Evolutionary conservation across 2,888 invertebrate species (phyloP), one percentile per base, ranked within the genome.

Genomic region (Nephrotoma appendiculata): DNA sequence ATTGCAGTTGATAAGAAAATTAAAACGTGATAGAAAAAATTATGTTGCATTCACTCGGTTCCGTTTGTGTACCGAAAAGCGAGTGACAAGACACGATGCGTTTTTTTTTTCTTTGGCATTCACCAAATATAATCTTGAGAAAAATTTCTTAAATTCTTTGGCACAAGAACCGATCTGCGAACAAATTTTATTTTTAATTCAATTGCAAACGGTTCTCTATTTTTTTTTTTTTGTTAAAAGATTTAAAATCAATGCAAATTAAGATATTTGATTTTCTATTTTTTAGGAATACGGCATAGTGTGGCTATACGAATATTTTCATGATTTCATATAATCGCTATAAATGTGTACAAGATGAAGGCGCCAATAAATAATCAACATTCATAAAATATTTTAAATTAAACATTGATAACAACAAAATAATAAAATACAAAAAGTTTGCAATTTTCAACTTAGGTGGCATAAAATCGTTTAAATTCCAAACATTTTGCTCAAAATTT

Each of bases 391-490:
- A 84, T 71, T 71, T 71, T 31, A 0, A 71, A 42, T 84, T 15
- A 42, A 84, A 84, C 41, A 42, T 42, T 84, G 84, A 84, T 84
- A 84, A 84, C 84, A 42, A 84, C 84, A 84, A 84, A 84, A 42
- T 15, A 41, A 42, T 11, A 52, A 52, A 44, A 19, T 15, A 52
- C 41, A 52, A 52, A 44, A 52, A 52, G 19, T 19, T 15, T 7
- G 15, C 19, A 52, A 52, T 31, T 71, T 84, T 84, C 84, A 84
- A 42, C 84, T 84, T 84, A 15, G 84, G 84, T 84, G 84, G 84
- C 84, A 84, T 42, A 42, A 84, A 84, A 84, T 84, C 84, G 84
- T 84, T 84, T 42, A 84, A 84, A 84, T 84, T 83, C 83, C 83
- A 83, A 83, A 83, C 83, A 41, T 83, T 52, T 52, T 52, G 15